Evolutionary conservation across 2,113 vertebrate species (phyloP), one percentile per base, ranked within the genome.

Genomic region (Tetrao urogallus): DNA sequence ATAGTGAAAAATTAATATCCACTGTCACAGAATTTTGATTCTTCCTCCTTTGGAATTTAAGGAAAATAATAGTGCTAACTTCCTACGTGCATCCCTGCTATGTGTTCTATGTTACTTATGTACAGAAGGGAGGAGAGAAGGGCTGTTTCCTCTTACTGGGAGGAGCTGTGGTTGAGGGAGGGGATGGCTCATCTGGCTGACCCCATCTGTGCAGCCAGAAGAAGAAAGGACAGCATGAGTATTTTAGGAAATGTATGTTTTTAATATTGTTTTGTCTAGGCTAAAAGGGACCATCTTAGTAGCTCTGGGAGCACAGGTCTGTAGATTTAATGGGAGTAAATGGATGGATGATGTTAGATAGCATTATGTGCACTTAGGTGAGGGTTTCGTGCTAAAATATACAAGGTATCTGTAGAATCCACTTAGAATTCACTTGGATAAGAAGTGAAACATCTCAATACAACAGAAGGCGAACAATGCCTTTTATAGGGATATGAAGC

Each of bases 61-160:
- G 63, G 36, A 72, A 42, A 61, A 63, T 28, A 4, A 16, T 17
- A 3, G 10, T 11, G 47, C 6, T 64, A 4, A 13, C 65, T 76
- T 54, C 30, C 24, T 67, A 2, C 19, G 25, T 52, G 9, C 21
- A 42, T 40, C 40, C 43, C 60, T 61, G 30, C 34, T 15, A 17
- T 54, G 52, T 5, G 2, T 30, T 54, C 27, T 30, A 7, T 30
- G 10, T 57, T n/a, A 2, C 1, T 0, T n/a, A 1, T 27, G 7
- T 38, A 32, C 24, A 1, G 8, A 14, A n/a, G 11, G 74, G 10
- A 32, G 4, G 28, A 42, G 48, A 45, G 42, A 34, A 32, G 14
- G 25, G 34, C 11, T 61, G 7, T 22, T 74, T 74, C 15, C 40
- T 17, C 16, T 14, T 11, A 48, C 36, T 30, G 32, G 10, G 4